phyloP scores from a whole-genome alignment of 2,888 invertebrate genomes.

The Drosophila planitibia region DNA sequence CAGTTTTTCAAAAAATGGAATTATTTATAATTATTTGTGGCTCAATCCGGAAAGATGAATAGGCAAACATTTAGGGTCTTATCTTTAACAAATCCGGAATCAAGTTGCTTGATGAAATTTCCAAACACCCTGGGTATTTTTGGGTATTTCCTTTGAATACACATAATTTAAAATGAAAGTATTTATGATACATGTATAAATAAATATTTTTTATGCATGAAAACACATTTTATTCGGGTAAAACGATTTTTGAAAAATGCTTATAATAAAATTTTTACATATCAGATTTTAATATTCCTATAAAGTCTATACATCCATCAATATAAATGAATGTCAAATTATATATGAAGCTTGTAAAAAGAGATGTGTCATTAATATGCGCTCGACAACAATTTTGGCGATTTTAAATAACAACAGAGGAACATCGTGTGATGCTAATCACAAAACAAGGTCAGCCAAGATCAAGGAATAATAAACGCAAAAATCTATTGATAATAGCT shows the following conservation, averaged over 20 bases:
- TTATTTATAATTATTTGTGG: conserved; percentile 69
- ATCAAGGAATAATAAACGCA: conserved; percentile 73
- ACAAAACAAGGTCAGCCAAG: conserved; percentile 72
- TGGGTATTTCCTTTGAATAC: background rate
- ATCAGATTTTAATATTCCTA: background rate
- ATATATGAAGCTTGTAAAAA: conserved; percentile 1
- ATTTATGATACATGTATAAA: background rate
- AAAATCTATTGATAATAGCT: conserved; percentile 55
- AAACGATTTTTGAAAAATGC: background rate
- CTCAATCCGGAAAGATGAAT: conserved; percentile 42
- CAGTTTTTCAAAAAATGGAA: conserved; percentile 35
- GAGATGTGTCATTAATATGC: conserved; percentile 19
- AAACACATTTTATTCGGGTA: background rate
- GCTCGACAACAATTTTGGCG: conserved; percentile 35
- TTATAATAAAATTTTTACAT: background rate
- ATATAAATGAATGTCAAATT: background rate
- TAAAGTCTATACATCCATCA: background rate
- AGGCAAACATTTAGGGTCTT: conserved; percentile 18
- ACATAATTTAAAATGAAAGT: background rate
- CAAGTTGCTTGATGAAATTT: conserved; percentile 12
- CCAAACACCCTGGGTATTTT: conserved; percentile 1
- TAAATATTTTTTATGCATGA: background rate
- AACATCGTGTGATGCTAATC: conserved; percentile 64
- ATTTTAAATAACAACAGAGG: conserved; percentile 43
- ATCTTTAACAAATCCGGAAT: conserved; percentile 23